Base-by-base conservation (phyloP, 2,797 vertebrate genomes). In the Myiotriccus ornatus region DNA sequence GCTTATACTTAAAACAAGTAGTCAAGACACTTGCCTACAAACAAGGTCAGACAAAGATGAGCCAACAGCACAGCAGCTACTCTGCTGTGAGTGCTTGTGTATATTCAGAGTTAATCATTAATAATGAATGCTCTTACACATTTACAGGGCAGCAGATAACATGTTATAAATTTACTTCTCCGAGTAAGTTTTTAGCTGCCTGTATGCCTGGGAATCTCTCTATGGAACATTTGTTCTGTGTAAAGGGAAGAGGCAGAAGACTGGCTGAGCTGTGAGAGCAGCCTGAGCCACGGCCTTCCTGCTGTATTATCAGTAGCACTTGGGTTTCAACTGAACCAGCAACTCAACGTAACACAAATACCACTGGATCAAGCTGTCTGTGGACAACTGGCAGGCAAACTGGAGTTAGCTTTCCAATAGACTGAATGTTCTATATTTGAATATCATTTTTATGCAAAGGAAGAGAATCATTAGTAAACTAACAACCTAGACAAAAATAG, bases 151-250 rank as follows among this genome's bases (percentile, higher is more conserved):
- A 64, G 41, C 5, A 65, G 44, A 24, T 64, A 83, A 67, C 25
- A 73, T 20, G 21, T 19, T 71, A 49, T 7, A 56, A 65, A 91
- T 35, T 34, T 56, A 64, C 30, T 84, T 71, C 20, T 80, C 49
- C 20, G 50, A 56, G 13, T 43, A 74, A 30, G 28, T 22, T 78
- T 81, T 52, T 43, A 70, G 59, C 39, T 89, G 50, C 35, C 65
- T 81, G 20, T 41, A 6, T 21, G 49, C 69, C 71, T 34, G 53
- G 50, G 57, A 90, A 20, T 37, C 55, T 34, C 56, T 32, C 37
- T 39, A 4, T 4, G 30, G 70, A 78, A 75, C 0, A 5, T 28
- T 14, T 86, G 53, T 18, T 57, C 12, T 50, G 0, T 1, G 7
- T 30, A n/a, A 47, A 68, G n/a, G 16, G 35, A 70, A 87, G 41